Evolutionary conservation across 2,888 invertebrate genomes (phyloP), one percentile per base, ranked within the genome.

Genomic region (Eutolmus rufibarbis): DNA sequence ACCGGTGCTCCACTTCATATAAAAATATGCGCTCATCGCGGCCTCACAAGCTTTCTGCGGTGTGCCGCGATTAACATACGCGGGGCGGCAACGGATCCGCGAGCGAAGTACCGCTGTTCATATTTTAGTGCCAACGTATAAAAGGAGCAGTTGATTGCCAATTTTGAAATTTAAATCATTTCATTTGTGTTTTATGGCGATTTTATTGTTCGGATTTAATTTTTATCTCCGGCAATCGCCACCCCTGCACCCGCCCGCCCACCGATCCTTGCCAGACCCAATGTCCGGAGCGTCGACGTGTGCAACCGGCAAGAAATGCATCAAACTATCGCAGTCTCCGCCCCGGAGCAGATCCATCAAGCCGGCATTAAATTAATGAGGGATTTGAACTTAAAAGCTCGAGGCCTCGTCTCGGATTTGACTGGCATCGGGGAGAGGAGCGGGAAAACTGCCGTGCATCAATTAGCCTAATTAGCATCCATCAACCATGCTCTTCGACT

Each of bases 191-290:
- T 89, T 89, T 89, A 88, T 88, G 88, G 89, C 87, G 87, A 88
- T 89, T 89, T 89, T 89, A 89, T 89, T 89, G 87, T 88, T 88
- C 77, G 82, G 77, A 89, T 89, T 89, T 89, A 86, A 87, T 87
- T 89, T 88, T 89, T 89, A 74, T 82, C 87, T 77, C 14, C 34
- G 19, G 23, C 78, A 34, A 78, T 43, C 66, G n/a, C 28, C 51
- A 16, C 28, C 46, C 51, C 46, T 14, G 43, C 46, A 5, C 31
- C 31, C 46, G 28, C 28, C n/a, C 82, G 12, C 4, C 31, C 31
- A 40, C 31, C 31, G 14, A 12, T 19, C 23, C 37, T 14, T 19
- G 5, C 51, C 51, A n/a, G 56, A 16, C 2, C 34, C 34, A 34
- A 34, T 34, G 34, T 23, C 56, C 77, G 37, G n/a, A 0, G 23